A percentile compares a stretch with the other conserved stretches of the same genome.
Evolutionary conservation across 2,888 invertebrate genomes (phyloP).

Genomic region (Lutraria lutraria): DNA sequence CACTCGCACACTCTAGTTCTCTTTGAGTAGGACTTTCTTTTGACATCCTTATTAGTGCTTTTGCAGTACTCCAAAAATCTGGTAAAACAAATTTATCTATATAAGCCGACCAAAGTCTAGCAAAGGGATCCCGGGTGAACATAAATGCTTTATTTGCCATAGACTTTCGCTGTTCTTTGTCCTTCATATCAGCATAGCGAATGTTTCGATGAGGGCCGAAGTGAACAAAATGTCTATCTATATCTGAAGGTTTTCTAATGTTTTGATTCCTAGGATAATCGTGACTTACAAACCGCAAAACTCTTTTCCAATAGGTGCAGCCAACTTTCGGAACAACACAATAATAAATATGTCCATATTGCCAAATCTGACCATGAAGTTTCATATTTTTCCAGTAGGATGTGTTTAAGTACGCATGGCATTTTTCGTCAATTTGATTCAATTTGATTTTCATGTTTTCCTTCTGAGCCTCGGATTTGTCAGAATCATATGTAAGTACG

Average conservation of each 20-base stretch:
- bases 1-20: background rate
- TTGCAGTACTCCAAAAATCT: background rate
- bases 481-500: too few species aligned
- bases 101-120: slow-evolving; percentile 31
- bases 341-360: background rate
- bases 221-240: slow-evolving; percentile 60
- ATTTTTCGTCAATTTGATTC: background rate
- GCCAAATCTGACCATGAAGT: background rate
- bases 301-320: slow-evolving; percentile 57
- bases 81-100: slow-evolving; percentile 25
- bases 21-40: background rate
- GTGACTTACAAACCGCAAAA: slow-evolving; percentile 46
- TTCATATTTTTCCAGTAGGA: background rate
- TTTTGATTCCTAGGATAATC: slow-evolving; percentile 11
- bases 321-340: slow-evolving; percentile 48
- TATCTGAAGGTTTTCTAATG: slow-evolving; percentile 52
- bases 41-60: background rate
- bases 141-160: slow-evolving; percentile 42
- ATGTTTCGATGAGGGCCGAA: slow-evolving; percentile 27
- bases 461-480: too few species aligned
- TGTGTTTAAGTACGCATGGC: background rate
- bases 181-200: background rate
- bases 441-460: background rate
- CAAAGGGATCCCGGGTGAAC: slow-evolving; percentile 24
- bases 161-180: background rate